phyloP scores from a whole-genome alignment of 92 coral and sea anemone species.

The Epizoanthus scotinus region DNA sequence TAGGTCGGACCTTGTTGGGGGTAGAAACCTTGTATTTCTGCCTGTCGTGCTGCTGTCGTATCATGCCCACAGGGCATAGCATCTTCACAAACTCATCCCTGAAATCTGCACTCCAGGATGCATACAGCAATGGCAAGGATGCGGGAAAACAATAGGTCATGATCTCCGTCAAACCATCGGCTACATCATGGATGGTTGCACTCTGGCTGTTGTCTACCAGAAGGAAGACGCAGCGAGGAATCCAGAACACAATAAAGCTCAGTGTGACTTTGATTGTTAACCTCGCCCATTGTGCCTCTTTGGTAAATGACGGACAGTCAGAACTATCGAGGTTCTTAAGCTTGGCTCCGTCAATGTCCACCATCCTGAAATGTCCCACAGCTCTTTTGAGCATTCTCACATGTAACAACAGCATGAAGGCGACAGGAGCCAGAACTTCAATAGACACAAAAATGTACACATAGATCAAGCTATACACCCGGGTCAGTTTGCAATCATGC shows the following conservation, averaged over 20 bases:
- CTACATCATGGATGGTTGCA: conserved; percentile 73
- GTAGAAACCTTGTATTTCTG: conserved; percentile 58
- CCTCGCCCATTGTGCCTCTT: conserved; percentile 76
- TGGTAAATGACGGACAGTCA: conserved; percentile 65
- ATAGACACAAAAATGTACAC: conserved; percentile 73
- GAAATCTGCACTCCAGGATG: conserved; percentile 74
- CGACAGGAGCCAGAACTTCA: conserved; percentile 72
- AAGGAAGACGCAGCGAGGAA: conserved; percentile 82
- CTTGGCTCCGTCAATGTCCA: conserved; percentile 63
- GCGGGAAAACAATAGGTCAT: conserved; percentile 86
- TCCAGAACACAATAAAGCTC: conserved; percentile 83
- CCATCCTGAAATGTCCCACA: conserved; percentile 56
- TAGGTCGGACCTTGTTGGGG: conserved; percentile 52
- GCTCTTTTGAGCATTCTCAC: conserved; percentile 69
- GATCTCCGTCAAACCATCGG: conserved; percentile 84
- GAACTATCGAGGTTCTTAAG: conserved; percentile 74
- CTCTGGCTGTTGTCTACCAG: conserved; percentile 80
- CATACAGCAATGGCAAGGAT: conserved; percentile 70
- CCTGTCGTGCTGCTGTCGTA: conserved; percentile 65
- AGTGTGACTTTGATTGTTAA: conserved; percentile 69
- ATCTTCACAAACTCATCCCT: conserved; percentile 68
- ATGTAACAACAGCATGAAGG: conserved; percentile 68
- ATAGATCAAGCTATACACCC: conserved; percentile 61
- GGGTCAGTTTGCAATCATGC: conserved; percentile 72
- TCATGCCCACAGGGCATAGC: conserved; percentile 68